Conservation (phyloP, 2,113 vertebrate species). For the Excalfactoria chinensis region DNA sequence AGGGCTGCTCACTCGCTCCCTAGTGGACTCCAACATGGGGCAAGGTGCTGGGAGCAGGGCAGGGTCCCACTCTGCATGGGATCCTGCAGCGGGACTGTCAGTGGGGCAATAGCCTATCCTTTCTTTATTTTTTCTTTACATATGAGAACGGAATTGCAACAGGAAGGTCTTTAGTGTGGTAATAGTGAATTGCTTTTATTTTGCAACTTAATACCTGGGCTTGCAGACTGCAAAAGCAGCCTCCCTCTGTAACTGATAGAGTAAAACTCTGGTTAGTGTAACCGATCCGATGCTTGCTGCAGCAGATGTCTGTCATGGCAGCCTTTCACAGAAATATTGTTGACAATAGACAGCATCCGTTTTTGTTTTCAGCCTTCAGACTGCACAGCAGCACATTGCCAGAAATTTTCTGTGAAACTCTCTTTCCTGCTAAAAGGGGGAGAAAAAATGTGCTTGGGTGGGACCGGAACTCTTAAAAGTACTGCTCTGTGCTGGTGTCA, state of each 20-base stretch:
- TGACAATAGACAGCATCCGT: constrained; percentile 53
- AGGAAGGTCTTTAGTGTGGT: neutral
- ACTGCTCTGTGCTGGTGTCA: neutral
- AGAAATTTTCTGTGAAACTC: constrained; percentile 44
- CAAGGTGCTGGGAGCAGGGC: neutral
- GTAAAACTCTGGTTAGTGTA: constrained; percentile 14
- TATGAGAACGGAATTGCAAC: neutral
- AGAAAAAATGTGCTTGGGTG: neutral
- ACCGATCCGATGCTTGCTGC: constrained; percentile 31
- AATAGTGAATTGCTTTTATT: neutral
- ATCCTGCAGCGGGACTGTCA: neutral
- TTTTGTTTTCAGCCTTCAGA: constrained; percentile 45
- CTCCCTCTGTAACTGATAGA: neutral
- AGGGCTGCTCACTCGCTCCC: neutral
- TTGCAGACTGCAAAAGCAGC: neutral
- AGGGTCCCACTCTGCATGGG: neutral
- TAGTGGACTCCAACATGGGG: neutral
- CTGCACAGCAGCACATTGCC: neutral
- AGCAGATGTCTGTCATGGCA: constrained; percentile 57
- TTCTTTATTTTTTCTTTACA: neutral
- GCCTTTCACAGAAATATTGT: constrained; percentile 46
- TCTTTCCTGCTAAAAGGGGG: constrained; percentile 32
- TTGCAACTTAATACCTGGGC: neutral
- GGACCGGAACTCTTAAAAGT: neutral
- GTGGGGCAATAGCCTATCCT: neutral